These are phyloP conservation scores for Xiphorhynchus elegans DNA, from an alignment of 2,113 vertebrate genomes.

Conservation along the genomic window DNA sequence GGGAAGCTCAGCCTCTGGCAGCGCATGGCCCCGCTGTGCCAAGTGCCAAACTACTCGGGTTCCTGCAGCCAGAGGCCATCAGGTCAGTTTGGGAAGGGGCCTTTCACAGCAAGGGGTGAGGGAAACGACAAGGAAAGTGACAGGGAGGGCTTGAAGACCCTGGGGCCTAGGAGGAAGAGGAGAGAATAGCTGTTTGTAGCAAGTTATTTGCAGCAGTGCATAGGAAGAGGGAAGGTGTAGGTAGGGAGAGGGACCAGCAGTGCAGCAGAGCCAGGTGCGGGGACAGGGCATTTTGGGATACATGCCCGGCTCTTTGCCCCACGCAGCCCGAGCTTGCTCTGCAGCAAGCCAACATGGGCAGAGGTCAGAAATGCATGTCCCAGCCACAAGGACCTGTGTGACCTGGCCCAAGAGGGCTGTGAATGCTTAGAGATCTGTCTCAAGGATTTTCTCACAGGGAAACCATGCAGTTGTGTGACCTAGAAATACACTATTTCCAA, in stretches of 20 bases:
- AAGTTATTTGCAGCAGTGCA: not conserved
- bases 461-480: not conserved
- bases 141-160: not conserved
- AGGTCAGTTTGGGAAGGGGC: not conserved
- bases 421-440: not conserved
- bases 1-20: not conserved
- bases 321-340: not conserved
- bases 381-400: not conserved
- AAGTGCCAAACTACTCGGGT: conserved; percentile 36
- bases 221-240: not conserved
- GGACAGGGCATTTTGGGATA: not conserved
- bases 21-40: fast-evolving
- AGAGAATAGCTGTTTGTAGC: not conserved
- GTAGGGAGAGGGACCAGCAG: not conserved
- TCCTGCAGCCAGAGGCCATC: not conserved
- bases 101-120: not conserved
- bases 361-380: not conserved
- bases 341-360: not conserved
- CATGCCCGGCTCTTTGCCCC: not conserved
- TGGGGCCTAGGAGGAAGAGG: not conserved
- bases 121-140: not conserved
- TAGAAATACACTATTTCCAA: not conserved
- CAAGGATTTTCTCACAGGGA: not conserved
- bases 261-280: fast-evolving
- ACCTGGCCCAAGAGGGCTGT: not conserved